Evolutionary conservation across 2,888 invertebrate genomes (phyloP).

Genomic region (Standfussiana lucernea): DNA sequence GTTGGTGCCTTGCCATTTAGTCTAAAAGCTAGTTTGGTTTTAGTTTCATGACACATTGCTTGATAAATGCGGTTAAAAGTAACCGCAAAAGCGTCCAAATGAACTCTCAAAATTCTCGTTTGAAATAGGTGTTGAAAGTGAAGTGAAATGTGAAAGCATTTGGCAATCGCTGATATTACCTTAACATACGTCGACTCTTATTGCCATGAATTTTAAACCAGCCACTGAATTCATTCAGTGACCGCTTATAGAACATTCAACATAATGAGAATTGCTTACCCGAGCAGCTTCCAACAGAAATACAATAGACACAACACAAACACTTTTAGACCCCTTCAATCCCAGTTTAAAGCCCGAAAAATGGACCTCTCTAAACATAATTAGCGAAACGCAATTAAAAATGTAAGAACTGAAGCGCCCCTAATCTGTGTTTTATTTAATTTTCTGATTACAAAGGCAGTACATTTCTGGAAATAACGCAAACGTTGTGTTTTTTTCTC

Average conservation of each 20-base stretch:
- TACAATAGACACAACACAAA: conserved; percentile 61
- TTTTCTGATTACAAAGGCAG: conserved; percentile 69
- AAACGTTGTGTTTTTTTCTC: conserved; percentile 64
- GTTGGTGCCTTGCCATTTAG: background rate
- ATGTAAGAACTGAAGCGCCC: conserved; percentile 67
- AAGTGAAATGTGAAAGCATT: conserved; percentile 38
- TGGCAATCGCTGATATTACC: conserved; percentile 31
- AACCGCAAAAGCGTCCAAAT: conserved; percentile 19
- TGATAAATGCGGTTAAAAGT: conserved; percentile 11
- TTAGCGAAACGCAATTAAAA: conserved; percentile 69
- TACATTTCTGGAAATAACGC: conserved; percentile 61
- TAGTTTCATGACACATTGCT: conserved; percentile 1
- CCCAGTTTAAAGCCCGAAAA: conserved; percentile 63
- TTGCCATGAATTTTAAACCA: conserved; percentile 44
- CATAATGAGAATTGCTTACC: conserved; percentile 57
- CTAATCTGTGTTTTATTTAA: conserved; percentile 71
- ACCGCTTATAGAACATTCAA: conserved; percentile 28
- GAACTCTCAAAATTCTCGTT: conserved; percentile 7
- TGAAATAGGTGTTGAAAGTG: conserved; percentile 25
- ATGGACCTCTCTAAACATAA: conserved; percentile 64
- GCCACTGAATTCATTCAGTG: conserved; percentile 6
- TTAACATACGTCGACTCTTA: conserved; percentile 14
- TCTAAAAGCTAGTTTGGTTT: background rate
- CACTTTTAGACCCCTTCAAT: conserved; percentile 63
- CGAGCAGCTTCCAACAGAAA: conserved; percentile 32